Conservation (phyloP, 2,797 vertebrate genomes). For the Gila robusta region DNA sequence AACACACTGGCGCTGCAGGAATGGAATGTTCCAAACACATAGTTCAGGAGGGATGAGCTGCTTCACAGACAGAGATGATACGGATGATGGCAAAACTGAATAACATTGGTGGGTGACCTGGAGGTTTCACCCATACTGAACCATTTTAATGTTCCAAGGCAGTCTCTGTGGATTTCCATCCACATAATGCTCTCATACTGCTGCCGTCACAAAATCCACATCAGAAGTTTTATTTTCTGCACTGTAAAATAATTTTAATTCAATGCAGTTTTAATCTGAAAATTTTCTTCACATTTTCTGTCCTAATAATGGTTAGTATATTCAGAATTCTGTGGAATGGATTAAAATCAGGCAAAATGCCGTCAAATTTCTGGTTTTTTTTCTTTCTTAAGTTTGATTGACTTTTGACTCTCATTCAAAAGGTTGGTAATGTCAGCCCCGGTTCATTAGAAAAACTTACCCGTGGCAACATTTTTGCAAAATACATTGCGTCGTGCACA, state of each 20-base stretch:
- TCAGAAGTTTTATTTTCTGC: not conserved
- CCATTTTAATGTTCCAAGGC: not conserved
- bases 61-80: constrained; percentile 51
- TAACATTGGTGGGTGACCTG: constrained; percentile 47
- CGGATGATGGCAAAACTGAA: constrained; percentile 45
- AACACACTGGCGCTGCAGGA: constrained; percentile 26
- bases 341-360: not conserved
- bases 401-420: too few relatives aligned
- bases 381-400: not conserved
- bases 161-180: constrained; percentile 21
- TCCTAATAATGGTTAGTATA: not conserved
- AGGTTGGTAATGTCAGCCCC: too few relatives aligned
- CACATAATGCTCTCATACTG: constrained; percentile 9
- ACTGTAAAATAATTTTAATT: not conserved
- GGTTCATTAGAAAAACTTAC: too few relatives aligned
- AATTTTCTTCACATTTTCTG: not conserved
- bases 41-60: constrained; percentile 34
- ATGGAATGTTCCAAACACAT: constrained; percentile 42
- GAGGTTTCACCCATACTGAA: constrained; percentile 14
- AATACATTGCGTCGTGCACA: too few relatives aligned
- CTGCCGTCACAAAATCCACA: constrained; percentile 13
- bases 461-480: too few relatives aligned
- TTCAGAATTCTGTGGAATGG: not conserved
- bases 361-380: not conserved
- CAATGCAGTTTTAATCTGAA: not conserved